These are phyloP conservation scores for Erpobdella octoculata DNA, from an alignment of 2,888 invertebrate species.

Conservation along the genomic window DNA sequence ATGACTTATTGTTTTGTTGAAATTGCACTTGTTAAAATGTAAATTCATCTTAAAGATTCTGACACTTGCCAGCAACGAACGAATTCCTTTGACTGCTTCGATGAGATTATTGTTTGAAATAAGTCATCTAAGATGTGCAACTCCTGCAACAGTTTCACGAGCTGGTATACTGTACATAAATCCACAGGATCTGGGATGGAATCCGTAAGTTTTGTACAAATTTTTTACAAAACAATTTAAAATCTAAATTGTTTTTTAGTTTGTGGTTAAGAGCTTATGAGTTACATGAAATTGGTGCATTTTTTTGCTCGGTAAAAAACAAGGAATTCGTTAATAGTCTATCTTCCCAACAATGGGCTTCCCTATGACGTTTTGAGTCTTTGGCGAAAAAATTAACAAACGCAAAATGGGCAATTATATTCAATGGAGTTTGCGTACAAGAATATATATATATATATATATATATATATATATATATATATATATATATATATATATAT, in stretches of 20 bases:
- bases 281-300: not conserved
- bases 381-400: no score
- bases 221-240: no score
- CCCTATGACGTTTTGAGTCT: no score
- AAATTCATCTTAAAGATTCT: constrained; percentile 59
- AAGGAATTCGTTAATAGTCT: no score
- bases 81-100: constrained; percentile 82
- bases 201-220: constrained; percentile 63
- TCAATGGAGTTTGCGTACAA: no score
- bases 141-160: constrained; percentile 90
- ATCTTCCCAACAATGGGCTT: no score
- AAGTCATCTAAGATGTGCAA: constrained; percentile 84
- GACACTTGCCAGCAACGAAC: constrained; percentile 88
- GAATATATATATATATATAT: no score
- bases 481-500: no score
- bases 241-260: no score
- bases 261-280: no score
- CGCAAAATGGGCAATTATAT: no score
- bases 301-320: not conserved
- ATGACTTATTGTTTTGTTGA: not conserved
- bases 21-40: not conserved
- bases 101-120: constrained; percentile 94
- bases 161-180: constrained; percentile 93
- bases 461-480: no score
- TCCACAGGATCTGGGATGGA: constrained; percentile 89